These are phyloP conservation scores for Brachionus plicatilis DNA, from an alignment of 1,140 invertebrate species.

Conservation along the genomic window DNA sequence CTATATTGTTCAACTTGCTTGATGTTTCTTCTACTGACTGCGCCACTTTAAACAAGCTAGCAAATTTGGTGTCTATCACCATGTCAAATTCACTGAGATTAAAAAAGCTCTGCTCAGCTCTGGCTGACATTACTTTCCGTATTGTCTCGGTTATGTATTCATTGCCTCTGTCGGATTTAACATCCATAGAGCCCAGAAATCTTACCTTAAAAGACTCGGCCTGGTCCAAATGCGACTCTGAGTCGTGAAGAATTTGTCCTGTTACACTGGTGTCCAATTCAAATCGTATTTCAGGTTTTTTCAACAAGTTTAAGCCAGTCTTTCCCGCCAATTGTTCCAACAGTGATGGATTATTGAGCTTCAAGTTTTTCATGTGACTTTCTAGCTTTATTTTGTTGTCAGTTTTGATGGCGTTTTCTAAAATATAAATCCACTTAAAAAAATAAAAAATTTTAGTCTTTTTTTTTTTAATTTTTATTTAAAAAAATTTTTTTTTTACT, in stretches of 20 bases:
- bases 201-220: not conserved
- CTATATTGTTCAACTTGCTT: not conserved
- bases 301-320: not conserved
- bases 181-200: slow-evolving; percentile 12
- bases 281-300: not conserved
- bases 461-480: not conserved
- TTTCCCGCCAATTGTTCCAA: not conserved
- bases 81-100: not conserved
- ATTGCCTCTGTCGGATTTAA: slow-evolving; percentile 17
- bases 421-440: slow-evolving; percentile 9
- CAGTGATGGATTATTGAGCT: not conserved
- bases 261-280: not conserved
- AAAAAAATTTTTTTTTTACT: not conserved
- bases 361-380: not conserved
- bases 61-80: not conserved
- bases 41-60: not conserved
- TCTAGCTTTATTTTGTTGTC: slow-evolving; percentile 3
- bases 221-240: not conserved
- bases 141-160: slow-evolving; percentile 16
- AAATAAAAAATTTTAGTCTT: not conserved
- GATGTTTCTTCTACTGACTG: not conserved
- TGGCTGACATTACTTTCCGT: not conserved
- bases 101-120: not conserved
- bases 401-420: not conserved
- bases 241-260: not conserved